Evolutionary conservation across 23 tunicate genomes (phyloP).

Genomic region (Oikopleura dioica): DNA sequence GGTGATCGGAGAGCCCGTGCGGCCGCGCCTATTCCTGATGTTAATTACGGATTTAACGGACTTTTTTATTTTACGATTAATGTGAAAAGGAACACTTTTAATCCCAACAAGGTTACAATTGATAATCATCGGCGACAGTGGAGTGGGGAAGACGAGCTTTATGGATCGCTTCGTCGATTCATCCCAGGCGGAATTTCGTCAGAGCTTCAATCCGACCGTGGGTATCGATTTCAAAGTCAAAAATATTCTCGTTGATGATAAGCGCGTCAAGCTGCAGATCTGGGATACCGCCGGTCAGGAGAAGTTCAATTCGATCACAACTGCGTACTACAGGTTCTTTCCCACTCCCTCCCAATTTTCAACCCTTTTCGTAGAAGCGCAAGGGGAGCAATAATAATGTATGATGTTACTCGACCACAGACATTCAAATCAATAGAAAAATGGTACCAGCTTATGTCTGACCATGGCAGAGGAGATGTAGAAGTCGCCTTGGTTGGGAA

Average conservation of each 20-base stretch:
- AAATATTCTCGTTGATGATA: neutral
- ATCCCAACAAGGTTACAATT: neutral
- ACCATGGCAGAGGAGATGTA: neutral
- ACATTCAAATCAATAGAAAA: neutral
- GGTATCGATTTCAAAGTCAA: neutral
- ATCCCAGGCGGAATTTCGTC: neutral
- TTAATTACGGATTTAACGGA: neutral
- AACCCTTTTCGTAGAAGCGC: neutral
- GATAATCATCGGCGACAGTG: neutral
- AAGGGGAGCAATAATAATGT: neutral
- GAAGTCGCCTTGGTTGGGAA: neutral
- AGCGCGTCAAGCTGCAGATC: neutral
- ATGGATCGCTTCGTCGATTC: slow-evolving; percentile 1
- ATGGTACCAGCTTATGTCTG: neutral
- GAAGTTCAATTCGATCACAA: neutral
- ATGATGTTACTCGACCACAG: neutral
- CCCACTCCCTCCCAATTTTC: too few relatives aligned
- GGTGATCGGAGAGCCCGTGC: neutral
- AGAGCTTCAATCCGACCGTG: neutral
- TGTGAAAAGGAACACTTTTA: neutral
- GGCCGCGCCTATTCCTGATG: neutral
- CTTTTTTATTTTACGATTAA: too few relatives aligned
- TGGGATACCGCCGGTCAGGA: neutral
- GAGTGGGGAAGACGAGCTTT: neutral
- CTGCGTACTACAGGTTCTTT: neutral